Conservation (phyloP, 2,797 vertebrate genomes). For the Lithobates pipiens region DNA sequence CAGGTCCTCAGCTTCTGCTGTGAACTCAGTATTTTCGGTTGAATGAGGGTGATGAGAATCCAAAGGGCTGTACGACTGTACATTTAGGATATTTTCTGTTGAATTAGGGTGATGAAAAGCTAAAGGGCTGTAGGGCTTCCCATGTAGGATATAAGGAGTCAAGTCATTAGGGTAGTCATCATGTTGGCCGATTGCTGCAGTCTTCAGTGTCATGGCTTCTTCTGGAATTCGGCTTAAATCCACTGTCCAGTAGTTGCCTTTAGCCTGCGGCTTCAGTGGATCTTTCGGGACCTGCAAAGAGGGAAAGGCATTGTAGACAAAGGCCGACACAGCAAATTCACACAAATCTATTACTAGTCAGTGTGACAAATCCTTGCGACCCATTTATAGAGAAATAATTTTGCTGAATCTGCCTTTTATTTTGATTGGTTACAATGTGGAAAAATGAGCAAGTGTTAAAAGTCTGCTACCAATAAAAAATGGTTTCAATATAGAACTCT, state of each 20-base stretch:
- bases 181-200: constrained; percentile 84
- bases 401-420: no score
- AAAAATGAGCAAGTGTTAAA: no score
- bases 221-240: constrained; percentile 84
- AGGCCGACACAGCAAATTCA: no score
- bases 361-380: no score
- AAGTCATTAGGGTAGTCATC: constrained; percentile 85
- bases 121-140: background rate
- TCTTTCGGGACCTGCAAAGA: constrained; percentile 86
- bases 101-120: background rate
- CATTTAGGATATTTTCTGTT: constrained; percentile 75
- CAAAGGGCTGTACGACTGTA: background rate
- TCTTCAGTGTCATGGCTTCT: constrained; percentile 88
- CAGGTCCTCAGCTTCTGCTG: background rate
- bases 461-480: no score
- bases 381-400: no score
- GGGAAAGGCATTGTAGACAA: no score
- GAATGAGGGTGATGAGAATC: background rate
- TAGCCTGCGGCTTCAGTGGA: constrained; percentile 71
- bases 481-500: no score
- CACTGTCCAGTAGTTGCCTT: constrained; percentile 83
- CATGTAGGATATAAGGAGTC: constrained; percentile 83
- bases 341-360: no score
- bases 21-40: background rate
- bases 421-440: no score